Percentiles rank a stretch among this genome's conserved stretches.
phyloP scores from a whole-genome alignment of 2,888 invertebrate genomes.

The Trichacis sp. region DNA sequence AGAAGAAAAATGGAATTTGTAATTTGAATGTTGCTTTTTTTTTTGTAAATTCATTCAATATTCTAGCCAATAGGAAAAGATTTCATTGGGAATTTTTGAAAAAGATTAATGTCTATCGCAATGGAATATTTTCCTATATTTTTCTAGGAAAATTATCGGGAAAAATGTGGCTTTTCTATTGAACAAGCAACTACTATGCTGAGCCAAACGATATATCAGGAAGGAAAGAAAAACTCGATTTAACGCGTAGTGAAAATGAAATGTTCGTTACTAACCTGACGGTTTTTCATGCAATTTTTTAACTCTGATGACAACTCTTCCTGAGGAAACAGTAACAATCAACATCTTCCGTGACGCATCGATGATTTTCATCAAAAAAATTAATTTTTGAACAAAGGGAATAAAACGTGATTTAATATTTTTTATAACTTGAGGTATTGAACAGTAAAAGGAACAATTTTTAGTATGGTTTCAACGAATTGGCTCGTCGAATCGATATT shows the following conservation, averaged over 20 bases:
- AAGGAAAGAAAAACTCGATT: not conserved
- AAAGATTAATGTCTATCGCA: too few species aligned
- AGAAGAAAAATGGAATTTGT: not conserved
- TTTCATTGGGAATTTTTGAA: too few species aligned
- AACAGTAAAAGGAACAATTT: slow-evolving; percentile 18
- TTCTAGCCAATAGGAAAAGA: too few species aligned
- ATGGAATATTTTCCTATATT: too few species aligned
- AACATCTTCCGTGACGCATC: slow-evolving; percentile 62
- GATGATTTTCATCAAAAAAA: slow-evolving; percentile 21
- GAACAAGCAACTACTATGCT: not conserved
- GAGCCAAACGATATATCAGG: not conserved
- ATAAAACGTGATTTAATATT: not conserved
- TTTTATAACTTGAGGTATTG: not conserved
- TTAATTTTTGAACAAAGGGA: slow-evolving; percentile 10
- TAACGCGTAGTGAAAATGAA: slow-evolving; percentile 7
- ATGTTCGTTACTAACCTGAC: slow-evolving; percentile 63
- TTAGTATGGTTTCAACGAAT: slow-evolving; percentile 3
- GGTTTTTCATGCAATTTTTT: slow-evolving; percentile 59
- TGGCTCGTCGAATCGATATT: not conserved
- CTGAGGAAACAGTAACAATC: slow-evolving; percentile 59
- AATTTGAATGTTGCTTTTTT: too few species aligned
- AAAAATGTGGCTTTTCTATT: not conserved
- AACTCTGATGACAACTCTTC: slow-evolving; percentile 61
- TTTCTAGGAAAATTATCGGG: too few species aligned
- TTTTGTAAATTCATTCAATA: not conserved